Conservation (phyloP, 2,113 vertebrate species). For the Podiceps cristatus region DNA sequence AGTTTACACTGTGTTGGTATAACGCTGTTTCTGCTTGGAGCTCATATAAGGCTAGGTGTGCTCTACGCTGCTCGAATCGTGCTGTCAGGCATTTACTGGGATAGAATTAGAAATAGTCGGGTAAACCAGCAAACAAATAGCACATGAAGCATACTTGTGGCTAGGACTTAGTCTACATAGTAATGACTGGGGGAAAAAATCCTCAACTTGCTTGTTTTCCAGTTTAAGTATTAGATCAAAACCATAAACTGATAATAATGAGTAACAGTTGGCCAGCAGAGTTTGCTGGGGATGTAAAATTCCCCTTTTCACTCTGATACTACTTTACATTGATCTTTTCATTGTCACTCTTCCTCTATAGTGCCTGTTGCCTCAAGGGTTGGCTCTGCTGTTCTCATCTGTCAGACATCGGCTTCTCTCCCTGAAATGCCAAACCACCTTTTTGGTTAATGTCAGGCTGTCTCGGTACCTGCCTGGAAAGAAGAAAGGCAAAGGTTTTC, state of each 20-base stretch:
- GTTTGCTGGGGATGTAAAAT: neutral
- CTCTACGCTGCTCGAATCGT: neutral
- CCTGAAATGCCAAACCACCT: neutral
- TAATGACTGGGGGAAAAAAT: neutral
- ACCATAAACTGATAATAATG: neutral
- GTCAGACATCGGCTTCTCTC: neutral
- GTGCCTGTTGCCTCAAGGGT: neutral
- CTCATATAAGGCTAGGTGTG: neutral
- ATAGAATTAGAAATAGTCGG: neutral
- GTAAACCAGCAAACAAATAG: neutral
- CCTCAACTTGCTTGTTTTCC: neutral
- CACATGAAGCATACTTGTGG: neutral
- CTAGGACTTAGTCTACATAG: neutral
- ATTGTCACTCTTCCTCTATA: neutral
- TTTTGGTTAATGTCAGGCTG: neutral
- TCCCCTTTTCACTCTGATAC: neutral
- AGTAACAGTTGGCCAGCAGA: neutral
- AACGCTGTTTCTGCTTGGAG: neutral
- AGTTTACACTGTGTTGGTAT: neutral
- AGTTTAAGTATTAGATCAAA: neutral
- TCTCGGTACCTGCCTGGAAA: neutral
- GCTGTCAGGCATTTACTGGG: accelerated
- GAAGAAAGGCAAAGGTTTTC: neutral
- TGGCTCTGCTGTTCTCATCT: neutral
- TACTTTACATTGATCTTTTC: neutral